Conservation (phyloP, 2,113 vertebrate genomes). For the Protobothrops mucrosquamatus region DNA sequence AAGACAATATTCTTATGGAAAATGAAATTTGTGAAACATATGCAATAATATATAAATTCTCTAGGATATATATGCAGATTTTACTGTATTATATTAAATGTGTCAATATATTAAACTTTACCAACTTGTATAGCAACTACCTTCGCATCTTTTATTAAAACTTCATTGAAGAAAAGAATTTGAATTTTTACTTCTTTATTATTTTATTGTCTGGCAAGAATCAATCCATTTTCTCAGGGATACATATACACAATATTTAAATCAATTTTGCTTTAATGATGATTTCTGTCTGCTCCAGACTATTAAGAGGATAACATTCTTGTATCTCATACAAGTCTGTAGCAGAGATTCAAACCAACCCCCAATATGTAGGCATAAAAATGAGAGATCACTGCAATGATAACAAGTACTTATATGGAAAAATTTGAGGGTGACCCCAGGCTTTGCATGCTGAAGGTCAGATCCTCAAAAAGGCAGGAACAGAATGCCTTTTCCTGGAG, state of each 20-base stretch:
- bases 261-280: background rate
- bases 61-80: background rate
- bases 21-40: conserved; percentile 39
- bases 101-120: conserved; percentile 6
- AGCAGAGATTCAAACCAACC: background rate
- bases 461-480: background rate
- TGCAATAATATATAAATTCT: background rate
- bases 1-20: conserved; percentile 41
- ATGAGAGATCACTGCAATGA: background rate
- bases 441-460: background rate
- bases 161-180: conserved; percentile 20
- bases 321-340: background rate
- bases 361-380: background rate
- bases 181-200: background rate
- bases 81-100: conserved; percentile 25
- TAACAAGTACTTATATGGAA: background rate
- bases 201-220: background rate
- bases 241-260: background rate
- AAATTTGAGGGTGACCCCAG: background rate
- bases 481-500: background rate
- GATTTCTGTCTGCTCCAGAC: background rate
- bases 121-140: background rate
- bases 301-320: background rate
- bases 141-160: conserved; percentile 18
- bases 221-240: background rate